phyloP scores from a whole-genome alignment of 2,888 invertebrate genomes.

The Tenthredo livida region DNA sequence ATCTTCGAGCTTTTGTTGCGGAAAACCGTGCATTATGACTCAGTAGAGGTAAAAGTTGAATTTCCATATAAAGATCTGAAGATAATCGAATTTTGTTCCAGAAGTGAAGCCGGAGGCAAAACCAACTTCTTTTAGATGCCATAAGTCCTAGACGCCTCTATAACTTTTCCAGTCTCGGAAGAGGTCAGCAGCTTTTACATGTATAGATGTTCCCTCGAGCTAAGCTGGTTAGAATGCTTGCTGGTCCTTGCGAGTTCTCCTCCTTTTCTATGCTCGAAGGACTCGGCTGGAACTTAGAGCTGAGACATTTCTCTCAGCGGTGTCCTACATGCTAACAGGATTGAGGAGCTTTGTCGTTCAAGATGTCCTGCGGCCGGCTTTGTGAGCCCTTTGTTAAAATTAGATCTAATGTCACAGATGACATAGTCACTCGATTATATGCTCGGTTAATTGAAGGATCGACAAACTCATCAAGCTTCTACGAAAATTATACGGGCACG shows the following conservation, averaged over 20 bases:
- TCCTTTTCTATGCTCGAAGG: conserved; percentile 37
- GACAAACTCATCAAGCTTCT: background rate
- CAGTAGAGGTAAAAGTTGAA: background rate
- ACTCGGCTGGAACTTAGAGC: conserved; percentile 14
- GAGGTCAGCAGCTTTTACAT: conserved; percentile 16
- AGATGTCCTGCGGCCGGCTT: background rate
- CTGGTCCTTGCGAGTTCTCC: conserved; percentile 11
- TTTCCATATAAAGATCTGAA: background rate
- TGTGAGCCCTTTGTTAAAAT: background rate
- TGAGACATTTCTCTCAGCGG: conserved; percentile 16
- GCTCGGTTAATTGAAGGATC: background rate
- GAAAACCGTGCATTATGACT: background rate
- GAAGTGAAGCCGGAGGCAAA: conserved; percentile 7
- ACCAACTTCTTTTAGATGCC: conserved; percentile 31
- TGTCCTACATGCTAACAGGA: conserved; percentile 38
- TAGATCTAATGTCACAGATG: conserved; percentile 4
- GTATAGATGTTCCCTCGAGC: conserved; percentile 20
- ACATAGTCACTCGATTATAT: background rate
- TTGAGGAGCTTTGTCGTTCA: conserved; percentile 21
- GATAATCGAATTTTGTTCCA: background rate
- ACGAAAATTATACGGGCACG: background rate
- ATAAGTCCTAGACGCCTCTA: conserved; percentile 15
- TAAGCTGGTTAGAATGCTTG: conserved; percentile 28
- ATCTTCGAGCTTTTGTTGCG: background rate
- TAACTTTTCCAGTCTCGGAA: background rate